phyloP scores from a whole-genome alignment of 2,888 invertebrate genomes.

The Phania funesta region DNA sequence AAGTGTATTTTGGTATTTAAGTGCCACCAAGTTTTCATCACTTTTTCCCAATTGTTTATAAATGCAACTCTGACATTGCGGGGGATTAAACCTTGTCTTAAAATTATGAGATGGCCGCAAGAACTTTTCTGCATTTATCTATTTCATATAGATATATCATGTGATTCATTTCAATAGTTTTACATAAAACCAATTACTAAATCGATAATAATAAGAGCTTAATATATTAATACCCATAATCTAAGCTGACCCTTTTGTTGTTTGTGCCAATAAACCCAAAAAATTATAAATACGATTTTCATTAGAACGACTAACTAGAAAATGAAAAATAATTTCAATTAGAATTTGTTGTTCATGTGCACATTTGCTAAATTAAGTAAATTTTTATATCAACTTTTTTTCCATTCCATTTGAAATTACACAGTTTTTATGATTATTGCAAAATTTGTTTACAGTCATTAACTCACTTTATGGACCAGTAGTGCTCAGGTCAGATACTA shows the following conservation, averaged over 20 bases:
- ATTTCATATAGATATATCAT: not conserved
- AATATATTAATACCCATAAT: not conserved
- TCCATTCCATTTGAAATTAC: slow-evolving; percentile 2
- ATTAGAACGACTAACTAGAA: not conserved
- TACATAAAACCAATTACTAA: not conserved
- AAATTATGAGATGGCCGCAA: too few species aligned
- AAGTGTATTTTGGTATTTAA: too few species aligned
- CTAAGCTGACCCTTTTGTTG: not conserved
- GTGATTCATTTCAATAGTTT: not conserved
- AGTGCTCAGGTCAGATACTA: slow-evolving; percentile 33
- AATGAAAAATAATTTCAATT: slow-evolving; percentile 32
- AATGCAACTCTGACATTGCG: too few species aligned
- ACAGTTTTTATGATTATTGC: slow-evolving; percentile 62
- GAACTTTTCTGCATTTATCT: too few species aligned
- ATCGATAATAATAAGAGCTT: not conserved
- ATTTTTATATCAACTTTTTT: not conserved
- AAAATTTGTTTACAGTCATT: slow-evolving; percentile 60
- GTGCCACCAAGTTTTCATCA: too few species aligned
- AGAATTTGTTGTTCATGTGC: slow-evolving; percentile 23
- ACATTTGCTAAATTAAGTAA: not conserved
- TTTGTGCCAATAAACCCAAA: not conserved
- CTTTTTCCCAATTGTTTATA: too few species aligned
- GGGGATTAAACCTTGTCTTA: too few species aligned
- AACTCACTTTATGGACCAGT: slow-evolving; percentile 55
- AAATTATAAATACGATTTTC: not conserved